Conservation (phyloP, 1,140 invertebrate species). For the Scaptomyza hsui region DNA sequence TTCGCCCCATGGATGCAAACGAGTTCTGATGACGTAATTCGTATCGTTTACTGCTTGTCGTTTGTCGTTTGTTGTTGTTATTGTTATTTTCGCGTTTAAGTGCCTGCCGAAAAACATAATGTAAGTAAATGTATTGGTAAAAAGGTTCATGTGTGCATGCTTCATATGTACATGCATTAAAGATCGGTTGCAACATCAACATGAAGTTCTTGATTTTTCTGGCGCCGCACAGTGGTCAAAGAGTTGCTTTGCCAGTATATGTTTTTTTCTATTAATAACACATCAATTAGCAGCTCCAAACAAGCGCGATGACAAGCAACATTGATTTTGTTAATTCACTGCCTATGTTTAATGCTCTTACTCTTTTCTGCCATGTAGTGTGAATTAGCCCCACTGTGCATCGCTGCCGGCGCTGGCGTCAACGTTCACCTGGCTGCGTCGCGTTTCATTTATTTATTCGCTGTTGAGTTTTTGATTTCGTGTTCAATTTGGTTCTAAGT, state of each 20-base stretch:
- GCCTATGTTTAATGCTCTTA: neutral
- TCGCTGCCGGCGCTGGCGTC: slow-evolving; percentile 10
- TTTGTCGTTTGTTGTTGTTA: slow-evolving; percentile 21
- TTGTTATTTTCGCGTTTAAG: slow-evolving; percentile 32
- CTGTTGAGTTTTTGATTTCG: slow-evolving; percentile 60
- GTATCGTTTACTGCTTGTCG: slow-evolving; percentile 30
- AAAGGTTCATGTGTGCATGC: slow-evolving; percentile 13
- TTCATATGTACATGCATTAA: slow-evolving; percentile 20
- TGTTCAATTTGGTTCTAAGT: slow-evolving; percentile 81
- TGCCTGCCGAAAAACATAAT: slow-evolving; percentile 50
- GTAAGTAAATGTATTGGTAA: slow-evolving; percentile 33
- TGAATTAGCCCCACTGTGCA: slow-evolving; percentile 52
- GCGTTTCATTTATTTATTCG: slow-evolving; percentile 70
- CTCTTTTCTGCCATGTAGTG: neutral
- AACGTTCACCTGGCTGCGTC: slow-evolving; percentile 46
- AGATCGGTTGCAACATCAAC: slow-evolving; percentile 61
- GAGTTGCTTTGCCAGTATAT: no score
- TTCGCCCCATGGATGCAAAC: slow-evolving; percentile 59
- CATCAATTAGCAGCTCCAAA: neutral
- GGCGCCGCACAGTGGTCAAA: slow-evolving; percentile 29
- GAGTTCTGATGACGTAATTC: slow-evolving; percentile 76
- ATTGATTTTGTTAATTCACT: neutral
- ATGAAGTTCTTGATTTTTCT: slow-evolving; percentile 60
- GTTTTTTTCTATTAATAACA: neutral
- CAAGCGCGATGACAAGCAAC: neutral